Evolutionary conservation across 2,888 invertebrate species (phyloP).

Genomic region (Caenorhabditis sinica): DNA sequence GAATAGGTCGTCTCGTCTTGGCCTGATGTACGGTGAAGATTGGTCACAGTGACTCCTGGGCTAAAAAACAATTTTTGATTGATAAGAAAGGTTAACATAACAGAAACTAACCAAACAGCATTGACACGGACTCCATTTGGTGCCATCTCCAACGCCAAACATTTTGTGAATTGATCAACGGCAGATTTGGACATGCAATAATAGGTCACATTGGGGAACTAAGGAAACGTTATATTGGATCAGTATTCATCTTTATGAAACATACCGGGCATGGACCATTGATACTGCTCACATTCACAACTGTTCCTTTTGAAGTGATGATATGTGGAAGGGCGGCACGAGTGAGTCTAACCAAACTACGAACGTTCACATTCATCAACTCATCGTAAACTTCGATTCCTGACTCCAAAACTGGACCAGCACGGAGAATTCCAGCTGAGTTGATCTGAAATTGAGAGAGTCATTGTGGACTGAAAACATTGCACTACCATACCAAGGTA

Average conservation of each 20-base stretch:
- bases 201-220: constrained; percentile 92
- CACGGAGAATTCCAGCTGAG: constrained; percentile 80
- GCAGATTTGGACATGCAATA: constrained; percentile 94
- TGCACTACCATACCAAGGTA: constrained; percentile 71
- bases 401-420: constrained; percentile 76
- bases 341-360: constrained; percentile 83
- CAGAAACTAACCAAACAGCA: constrained; percentile 88
- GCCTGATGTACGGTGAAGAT: constrained; percentile 92
- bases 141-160: constrained; percentile 89
- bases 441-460: constrained; percentile 74
- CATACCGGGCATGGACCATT: constrained; percentile 90
- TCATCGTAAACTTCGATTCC: constrained; percentile 89
- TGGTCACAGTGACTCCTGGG: constrained; percentile 94
- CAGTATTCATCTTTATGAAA: no score
- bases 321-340: constrained; percentile 81
- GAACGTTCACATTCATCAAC: constrained; percentile 91
- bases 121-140: constrained; percentile 89
- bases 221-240: neutral
- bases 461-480: no score
- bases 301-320: constrained; percentile 87
- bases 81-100: neutral
- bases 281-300: constrained; percentile 95
- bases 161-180: constrained; percentile 94
- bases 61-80: constrained; percentile 81
- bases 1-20: constrained; percentile 91